Conservation (phyloP, 1,140 invertebrate species). For the Cepaea nemoralis region DNA sequence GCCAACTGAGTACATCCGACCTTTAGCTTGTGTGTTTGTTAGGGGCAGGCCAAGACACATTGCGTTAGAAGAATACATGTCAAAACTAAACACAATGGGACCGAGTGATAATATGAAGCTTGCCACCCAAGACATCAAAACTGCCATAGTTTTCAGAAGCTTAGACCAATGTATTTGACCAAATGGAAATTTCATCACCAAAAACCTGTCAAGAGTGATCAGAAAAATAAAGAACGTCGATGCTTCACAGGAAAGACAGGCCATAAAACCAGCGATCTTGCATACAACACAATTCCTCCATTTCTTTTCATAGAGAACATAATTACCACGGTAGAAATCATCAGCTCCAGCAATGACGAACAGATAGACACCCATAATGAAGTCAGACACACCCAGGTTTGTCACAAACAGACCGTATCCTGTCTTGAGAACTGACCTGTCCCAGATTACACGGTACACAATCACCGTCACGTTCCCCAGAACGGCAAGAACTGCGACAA, state of each 20-base stretch:
- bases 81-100: background rate
- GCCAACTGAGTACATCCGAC: conserved; percentile 33
- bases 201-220: conserved; percentile 55
- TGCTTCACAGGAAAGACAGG: conserved; percentile 51
- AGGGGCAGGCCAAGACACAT: conserved; percentile 41
- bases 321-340: conserved; percentile 47
- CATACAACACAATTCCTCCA: conserved; percentile 58
- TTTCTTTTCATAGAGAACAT: conserved; percentile 50
- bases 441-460: conserved; percentile 40
- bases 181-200: conserved; percentile 58
- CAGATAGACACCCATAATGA: conserved; percentile 67
- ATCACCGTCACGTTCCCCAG: conserved; percentile 51
- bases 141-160: background rate
- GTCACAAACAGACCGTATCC: conserved; percentile 55
- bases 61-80: conserved; percentile 10
- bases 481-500: conserved; percentile 48
- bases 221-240: conserved; percentile 43
- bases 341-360: conserved; percentile 57
- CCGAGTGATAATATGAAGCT: background rate
- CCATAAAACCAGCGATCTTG: conserved; percentile 58
- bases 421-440: conserved; percentile 25
- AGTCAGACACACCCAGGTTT: conserved; percentile 61
- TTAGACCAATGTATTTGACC: conserved; percentile 24
- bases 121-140: background rate
- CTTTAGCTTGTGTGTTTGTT: background rate